phyloP scores from a whole-genome alignment of 2,113 vertebrate genomes.

The Tachuris rubrigastra region DNA sequence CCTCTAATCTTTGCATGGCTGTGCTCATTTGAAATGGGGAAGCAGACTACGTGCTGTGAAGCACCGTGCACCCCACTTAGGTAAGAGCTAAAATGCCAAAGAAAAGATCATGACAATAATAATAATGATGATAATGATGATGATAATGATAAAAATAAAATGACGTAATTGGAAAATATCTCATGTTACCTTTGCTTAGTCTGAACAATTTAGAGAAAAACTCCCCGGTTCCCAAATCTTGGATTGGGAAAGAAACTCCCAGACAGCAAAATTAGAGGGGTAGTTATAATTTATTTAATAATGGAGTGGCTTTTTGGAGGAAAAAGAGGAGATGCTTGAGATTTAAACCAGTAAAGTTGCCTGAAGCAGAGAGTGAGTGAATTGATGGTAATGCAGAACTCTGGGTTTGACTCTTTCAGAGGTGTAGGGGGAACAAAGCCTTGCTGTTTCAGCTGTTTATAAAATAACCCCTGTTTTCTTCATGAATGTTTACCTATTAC shows the following conservation, averaged over 20 bases:
- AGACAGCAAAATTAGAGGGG: background rate
- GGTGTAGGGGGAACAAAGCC: background rate
- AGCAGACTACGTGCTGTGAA: slow-evolving; percentile 49
- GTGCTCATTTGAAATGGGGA: slow-evolving; percentile 36
- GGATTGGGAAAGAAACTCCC: background rate
- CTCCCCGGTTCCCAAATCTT: background rate
- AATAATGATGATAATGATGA: background rate
- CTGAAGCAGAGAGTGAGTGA: background rate
- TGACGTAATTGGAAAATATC: slow-evolving; percentile 48
- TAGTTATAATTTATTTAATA: background rate
- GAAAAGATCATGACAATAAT: slow-evolving; percentile 10
- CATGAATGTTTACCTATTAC: background rate
- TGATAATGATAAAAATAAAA: slow-evolving; percentile 46
- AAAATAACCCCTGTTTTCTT: background rate
- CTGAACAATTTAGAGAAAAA: background rate
- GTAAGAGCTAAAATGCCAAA: background rate
- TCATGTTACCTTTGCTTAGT: background rate
- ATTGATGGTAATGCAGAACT: background rate
- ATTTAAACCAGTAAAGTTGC: background rate
- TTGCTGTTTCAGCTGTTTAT: background rate
- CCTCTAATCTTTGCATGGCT: slow-evolving; percentile 62
- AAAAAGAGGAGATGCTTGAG: background rate
- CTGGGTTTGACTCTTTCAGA: background rate
- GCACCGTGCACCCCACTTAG: background rate
- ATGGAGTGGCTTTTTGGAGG: background rate